Evolutionary conservation across 2,113 vertebrate genomes (phyloP), one percentile per base, ranked within the genome.

Genomic region (Chamaea fasciata): DNA sequence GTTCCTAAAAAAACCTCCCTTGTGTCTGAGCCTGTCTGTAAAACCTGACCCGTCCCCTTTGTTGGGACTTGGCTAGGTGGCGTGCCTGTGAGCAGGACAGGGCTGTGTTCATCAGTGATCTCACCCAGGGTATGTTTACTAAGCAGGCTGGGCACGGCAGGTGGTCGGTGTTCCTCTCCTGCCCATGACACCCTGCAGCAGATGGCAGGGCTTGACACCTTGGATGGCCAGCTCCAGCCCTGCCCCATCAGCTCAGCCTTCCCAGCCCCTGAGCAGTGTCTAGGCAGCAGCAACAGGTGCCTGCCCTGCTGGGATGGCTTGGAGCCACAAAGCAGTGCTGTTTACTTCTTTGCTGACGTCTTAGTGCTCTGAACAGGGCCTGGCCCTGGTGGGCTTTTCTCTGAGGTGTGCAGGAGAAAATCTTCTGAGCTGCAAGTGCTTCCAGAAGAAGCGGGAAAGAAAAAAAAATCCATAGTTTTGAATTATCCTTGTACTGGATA

Each of bases 61-160:
- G 23, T 2, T 6, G 4, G 12, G 22, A 53, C 42, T 7, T 50
- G 63, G 11, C 56, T 47, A 44, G 33, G 22, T 21, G 41, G 6
- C 11, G 26, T 80, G 62, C 16, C 53, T 27, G 17, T 1, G n/a
- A 13, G 20, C 35, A 49, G 57, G 33, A 5, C 27, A 37, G 47
- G 11, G 47, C 50, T 7, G 3, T 64, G 28, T 10, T 49, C 24
- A 22, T 14, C 55, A 2, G 14, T 71, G 65, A 60, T 68, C 49
- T 37, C 71, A n/a, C 13, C 39, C 14, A 5, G n/a, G n/a, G 6
- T 15, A 62, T 91, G 75, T 95, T 96, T 90, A 6, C 55, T 9
- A 12, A 93, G 55, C 57, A 94, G 92, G 85, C 46, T 73, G 85
- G 85, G 67, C 71, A 91, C 24, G 42, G 46, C 92, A 93, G 80